These are phyloP conservation scores for Molothrus ater DNA, from an alignment of 2,797 vertebrate species.

Conservation along the genomic window DNA sequence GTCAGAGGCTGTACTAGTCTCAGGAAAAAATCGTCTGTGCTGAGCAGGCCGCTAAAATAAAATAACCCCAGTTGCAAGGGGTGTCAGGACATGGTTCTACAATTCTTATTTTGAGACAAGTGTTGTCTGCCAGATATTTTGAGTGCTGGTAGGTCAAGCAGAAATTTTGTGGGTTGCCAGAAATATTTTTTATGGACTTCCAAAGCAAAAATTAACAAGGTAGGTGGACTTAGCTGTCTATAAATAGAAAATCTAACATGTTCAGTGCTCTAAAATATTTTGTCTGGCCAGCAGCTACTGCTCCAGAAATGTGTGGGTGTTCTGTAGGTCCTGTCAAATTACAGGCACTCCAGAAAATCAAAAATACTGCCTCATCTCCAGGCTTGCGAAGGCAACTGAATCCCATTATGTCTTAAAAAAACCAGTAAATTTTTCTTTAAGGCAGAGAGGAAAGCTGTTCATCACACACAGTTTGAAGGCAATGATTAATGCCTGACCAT, in stretches of 20 bases:
- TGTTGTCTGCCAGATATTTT: neutral
- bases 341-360: neutral
- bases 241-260: neutral
- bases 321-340: neutral
- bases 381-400: neutral
- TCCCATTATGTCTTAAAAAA: neutral
- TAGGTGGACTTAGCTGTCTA: neutral
- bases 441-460: neutral
- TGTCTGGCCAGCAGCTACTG: neutral
- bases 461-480: neutral
- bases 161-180: neutral
- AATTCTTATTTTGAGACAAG: neutral
- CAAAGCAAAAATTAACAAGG: neutral
- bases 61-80: neutral
- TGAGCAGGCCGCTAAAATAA: neutral
- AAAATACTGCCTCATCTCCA: neutral
- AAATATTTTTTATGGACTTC: neutral
- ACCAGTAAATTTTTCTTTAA: neutral
- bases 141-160: neutral
- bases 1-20: neutral
- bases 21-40: neutral
- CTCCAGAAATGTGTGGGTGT: neutral
- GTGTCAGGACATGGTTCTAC: neutral
- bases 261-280: neutral
- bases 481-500: neutral